Evolutionary conservation across 2,113 vertebrate genomes (phyloP), one percentile per base, ranked within the genome.

Genomic region (Canis aureus): DNA sequence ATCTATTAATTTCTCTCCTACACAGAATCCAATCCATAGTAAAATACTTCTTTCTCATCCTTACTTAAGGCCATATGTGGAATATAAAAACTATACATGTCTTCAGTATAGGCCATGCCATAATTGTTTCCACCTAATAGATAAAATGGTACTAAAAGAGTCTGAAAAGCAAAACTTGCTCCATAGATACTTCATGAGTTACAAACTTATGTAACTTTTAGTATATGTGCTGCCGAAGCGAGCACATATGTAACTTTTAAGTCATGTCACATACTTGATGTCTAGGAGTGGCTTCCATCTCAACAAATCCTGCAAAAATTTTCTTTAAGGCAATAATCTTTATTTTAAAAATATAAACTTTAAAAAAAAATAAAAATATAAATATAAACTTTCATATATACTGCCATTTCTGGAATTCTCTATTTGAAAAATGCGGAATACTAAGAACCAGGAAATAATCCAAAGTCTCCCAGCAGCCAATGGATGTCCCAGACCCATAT

Each of bases 61-160:
- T 55, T 76, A 64, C 66, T 71, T 96, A 84, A 81, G 5, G n/a
- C 49, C 67, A 25, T 11, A 76, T n/a, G 73, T 27, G n/a, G 9
- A 83, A 12, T 64, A 80, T 78, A 91, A 94, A 97, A 96, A 82
- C 12, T 57, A 0, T 71, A 66, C 32, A 9, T 10, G 22, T 92
- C 38, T 85, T 80, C 71, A 95, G 11, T 82, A 94, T 3, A 86
- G 53, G 73, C 59, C 22, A 53, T 74, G 49, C 57, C 80, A 51
- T 84, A 83, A 85, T 0, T 94, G 66, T 53, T 96, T 85, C 92
- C 86, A 97, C 67, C 94, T 96, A 89, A 89, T 95, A 83, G 86
- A 53, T 78, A n/a, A 97, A 93, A 89, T 71, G 32, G 71, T 89
- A 95, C 49, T 86, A 85, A 88, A 76, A 82, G 0, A 0, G 6